These are phyloP conservation scores for Resseliella maxima DNA, from an alignment of 2,888 invertebrate genomes.

Conservation along the genomic window DNA sequence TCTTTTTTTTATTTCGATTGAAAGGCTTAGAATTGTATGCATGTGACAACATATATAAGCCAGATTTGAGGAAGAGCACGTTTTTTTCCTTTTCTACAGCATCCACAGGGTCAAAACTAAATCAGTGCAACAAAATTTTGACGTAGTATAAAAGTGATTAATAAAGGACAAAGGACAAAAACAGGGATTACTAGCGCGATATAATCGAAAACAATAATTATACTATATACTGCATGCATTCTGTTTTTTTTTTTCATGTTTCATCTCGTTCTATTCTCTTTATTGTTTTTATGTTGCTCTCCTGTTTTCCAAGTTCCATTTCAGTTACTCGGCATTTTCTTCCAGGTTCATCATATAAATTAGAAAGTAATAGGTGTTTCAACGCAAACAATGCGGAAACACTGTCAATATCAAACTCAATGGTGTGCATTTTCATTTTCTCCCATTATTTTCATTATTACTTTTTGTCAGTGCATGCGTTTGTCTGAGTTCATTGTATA, in stretches of 20 bases:
- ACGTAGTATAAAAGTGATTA: background rate
- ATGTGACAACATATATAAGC: background rate
- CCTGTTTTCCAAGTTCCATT: background rate
- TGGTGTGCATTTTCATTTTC: constrained; percentile 47
- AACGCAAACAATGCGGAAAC: constrained; percentile 33
- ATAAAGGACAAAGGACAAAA: background rate
- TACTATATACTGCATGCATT: background rate
- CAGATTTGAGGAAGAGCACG: constrained; percentile 12
- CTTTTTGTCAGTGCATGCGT: background rate
- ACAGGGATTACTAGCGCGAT: background rate
- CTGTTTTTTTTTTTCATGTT: too few relatives aligned
- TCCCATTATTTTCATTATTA: constrained; percentile 20
- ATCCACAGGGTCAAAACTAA: background rate
- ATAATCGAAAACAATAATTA: background rate
- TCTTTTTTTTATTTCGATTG: background rate
- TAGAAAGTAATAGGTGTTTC: constrained; percentile 41
- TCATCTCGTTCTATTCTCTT: background rate
- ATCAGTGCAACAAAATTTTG: background rate
- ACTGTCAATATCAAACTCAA: constrained; percentile 41
- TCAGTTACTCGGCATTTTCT: background rate
- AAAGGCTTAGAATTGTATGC: background rate
- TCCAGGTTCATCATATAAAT: constrained; percentile 35
- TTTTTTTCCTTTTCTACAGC: background rate
- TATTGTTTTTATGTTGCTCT: background rate
- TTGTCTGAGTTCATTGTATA: constrained; percentile 27